Evolutionary conservation across 2,888 invertebrate species (phyloP).

Genomic region (Drosophila buzzatii): DNA sequence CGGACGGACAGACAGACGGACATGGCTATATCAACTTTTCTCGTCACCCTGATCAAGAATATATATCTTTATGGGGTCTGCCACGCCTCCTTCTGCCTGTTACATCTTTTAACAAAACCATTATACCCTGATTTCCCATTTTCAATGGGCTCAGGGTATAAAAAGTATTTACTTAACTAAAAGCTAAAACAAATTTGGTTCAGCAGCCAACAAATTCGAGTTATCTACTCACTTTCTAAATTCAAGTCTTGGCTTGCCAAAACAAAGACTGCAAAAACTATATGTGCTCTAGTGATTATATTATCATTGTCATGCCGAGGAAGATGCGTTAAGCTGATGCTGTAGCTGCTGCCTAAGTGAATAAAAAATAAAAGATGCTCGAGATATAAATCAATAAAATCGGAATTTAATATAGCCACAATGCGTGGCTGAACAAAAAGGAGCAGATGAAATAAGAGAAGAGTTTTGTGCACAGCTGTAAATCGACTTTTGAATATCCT

Average conservation of each 20-base stretch:
- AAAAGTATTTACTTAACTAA: constrained; percentile 23
- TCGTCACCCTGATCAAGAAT: too few relatives aligned
- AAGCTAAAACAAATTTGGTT: neutral
- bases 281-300: constrained; percentile 39
- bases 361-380: constrained; percentile 43
- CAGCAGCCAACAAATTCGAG: neutral
- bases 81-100: too few relatives aligned
- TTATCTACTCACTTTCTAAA: neutral
- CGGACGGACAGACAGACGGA: too few relatives aligned
- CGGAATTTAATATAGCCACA: constrained; percentile 76
- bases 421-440: constrained; percentile 34
- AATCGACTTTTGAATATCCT: constrained; percentile 15
- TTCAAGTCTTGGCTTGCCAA: neutral
- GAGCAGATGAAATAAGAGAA: constrained; percentile 10
- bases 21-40: too few relatives aligned
- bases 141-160: too few relatives aligned
- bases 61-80: too few relatives aligned
- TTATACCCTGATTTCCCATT: too few relatives aligned
- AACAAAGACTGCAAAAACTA: constrained; percentile 6
- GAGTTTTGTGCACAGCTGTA: neutral
- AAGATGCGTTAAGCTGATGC: constrained; percentile 52
- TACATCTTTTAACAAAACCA: too few relatives aligned
- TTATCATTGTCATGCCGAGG: constrained; percentile 53
- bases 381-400: constrained; percentile 69
- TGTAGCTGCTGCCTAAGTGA: constrained; percentile 39